Conservation (phyloP, 2,888 invertebrate species). For the Theretra japonica region DNA sequence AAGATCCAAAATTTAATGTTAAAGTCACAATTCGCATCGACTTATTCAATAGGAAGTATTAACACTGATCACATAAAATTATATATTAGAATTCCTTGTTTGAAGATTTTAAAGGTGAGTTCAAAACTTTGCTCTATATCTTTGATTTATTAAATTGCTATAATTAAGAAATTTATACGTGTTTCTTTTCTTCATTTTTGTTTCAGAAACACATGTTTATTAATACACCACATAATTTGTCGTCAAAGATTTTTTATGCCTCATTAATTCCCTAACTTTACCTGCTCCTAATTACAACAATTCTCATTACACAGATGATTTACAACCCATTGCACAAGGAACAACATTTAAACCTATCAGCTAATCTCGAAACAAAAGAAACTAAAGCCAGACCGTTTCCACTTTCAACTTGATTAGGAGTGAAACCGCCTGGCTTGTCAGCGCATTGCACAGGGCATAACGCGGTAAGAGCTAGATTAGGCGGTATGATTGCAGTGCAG, state of each 20-base stretch:
- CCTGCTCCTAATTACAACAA: neutral
- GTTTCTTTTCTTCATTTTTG: too few species aligned
- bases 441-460: slow-evolving; percentile 57
- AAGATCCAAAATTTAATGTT: too few species aligned
- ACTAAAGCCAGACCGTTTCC: slow-evolving; percentile 18
- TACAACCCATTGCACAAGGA: neutral
- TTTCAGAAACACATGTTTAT: too few species aligned
- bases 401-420: slow-evolving; percentile 31
- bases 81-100: too few species aligned
- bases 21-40: too few species aligned
- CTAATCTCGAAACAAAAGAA: slow-evolving; percentile 24
- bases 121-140: too few species aligned
- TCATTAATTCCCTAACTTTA: neutral
- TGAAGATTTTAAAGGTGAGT: too few species aligned
- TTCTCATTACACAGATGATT: slow-evolving; percentile 4
- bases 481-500: slow-evolving; percentile 63
- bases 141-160: neutral
- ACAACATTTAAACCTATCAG: slow-evolving; percentile 14
- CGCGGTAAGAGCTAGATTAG: slow-evolving; percentile 70
- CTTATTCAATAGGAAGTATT: too few species aligned
- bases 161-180: neutral
- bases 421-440: slow-evolving; percentile 41
- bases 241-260: too few species aligned
- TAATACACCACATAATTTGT: too few species aligned
- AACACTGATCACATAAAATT: too few species aligned